phyloP scores from a whole-genome alignment of 1,140 invertebrate genomes.

The Idris sp. region DNA sequence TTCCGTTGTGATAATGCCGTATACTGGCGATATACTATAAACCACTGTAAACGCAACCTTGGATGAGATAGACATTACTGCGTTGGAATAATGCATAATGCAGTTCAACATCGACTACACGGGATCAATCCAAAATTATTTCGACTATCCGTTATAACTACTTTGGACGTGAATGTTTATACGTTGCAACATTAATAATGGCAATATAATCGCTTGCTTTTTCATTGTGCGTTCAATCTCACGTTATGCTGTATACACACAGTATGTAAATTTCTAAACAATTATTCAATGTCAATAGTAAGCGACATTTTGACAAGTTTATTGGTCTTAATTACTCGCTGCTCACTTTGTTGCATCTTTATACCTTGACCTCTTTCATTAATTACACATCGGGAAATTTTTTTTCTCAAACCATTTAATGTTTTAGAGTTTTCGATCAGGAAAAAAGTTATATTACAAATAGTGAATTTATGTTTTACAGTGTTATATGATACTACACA shows the following conservation, averaged over 20 bases:
- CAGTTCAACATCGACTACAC: constrained; percentile 45
- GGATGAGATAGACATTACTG: constrained; percentile 72
- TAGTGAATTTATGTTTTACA: neutral
- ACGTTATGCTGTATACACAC: constrained; percentile 16
- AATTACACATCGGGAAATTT: constrained; percentile 19
- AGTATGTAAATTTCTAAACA: constrained; percentile 41
- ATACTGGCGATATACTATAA: constrained; percentile 48
- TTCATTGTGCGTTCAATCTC: constrained; percentile 31
- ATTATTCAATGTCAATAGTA: constrained; percentile 57
- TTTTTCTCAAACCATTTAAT: constrained; percentile 1
- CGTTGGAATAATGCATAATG: constrained; percentile 73
- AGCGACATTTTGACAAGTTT: constrained; percentile 56
- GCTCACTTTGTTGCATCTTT: constrained; percentile 29
- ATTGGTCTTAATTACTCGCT: constrained; percentile 53
- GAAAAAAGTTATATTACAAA: neutral
- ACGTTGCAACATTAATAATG: constrained; percentile 38
- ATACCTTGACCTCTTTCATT: constrained; percentile 43
- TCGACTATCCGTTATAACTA: constrained; percentile 33
- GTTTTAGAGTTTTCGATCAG: neutral
- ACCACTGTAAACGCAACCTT: constrained; percentile 75
- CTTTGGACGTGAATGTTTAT: constrained; percentile 31
- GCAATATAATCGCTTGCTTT: constrained; percentile 39
- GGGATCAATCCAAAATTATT: constrained; percentile 55
- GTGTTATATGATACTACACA: no score
- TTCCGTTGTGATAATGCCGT: constrained; percentile 68